Conservation (phyloP, 2,113 vertebrate genomes). For the Cairina moschata region DNA sequence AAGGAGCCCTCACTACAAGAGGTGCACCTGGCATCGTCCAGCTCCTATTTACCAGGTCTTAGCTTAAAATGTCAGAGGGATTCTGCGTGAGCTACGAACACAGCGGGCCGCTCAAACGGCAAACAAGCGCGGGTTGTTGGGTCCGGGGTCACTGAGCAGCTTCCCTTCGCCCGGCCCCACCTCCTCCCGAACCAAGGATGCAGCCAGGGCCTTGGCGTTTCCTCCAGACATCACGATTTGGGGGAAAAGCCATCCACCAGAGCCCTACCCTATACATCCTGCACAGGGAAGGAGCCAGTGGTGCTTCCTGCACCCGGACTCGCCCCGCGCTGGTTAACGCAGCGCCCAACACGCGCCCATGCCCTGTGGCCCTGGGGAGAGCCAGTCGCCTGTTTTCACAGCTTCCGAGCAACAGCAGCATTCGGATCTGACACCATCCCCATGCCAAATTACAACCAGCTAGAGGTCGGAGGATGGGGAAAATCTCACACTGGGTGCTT, state of each 20-base stretch:
- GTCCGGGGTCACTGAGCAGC: rapidly evolving
- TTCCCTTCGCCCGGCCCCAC: neutral
- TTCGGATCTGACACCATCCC: neutral
- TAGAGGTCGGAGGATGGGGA: neutral
- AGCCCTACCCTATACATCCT: neutral
- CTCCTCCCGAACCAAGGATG: rapidly evolving
- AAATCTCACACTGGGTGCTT: neutral
- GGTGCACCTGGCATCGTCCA: neutral
- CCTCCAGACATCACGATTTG: neutral
- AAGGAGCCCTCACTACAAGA: neutral
- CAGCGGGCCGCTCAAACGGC: neutral
- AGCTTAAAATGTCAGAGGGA: constrained; percentile 38
- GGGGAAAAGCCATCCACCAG: neutral
- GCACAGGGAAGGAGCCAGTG: neutral
- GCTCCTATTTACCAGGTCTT: constrained; percentile 42
- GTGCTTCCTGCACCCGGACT: neutral
- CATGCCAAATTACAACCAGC: neutral
- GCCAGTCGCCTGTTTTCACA: neutral
- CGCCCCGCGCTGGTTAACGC: neutral
- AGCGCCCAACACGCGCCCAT: rapidly evolving
- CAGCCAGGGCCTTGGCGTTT: neutral
- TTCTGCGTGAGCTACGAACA: neutral
- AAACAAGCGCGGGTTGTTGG: neutral
- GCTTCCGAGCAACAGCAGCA: neutral
- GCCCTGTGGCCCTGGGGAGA: neutral